A percentile compares a stretch with the other conserved stretches of the same genome.
phyloP scores from a whole-genome alignment of 2,888 invertebrate species.

The Himalopsyche anomala region DNA sequence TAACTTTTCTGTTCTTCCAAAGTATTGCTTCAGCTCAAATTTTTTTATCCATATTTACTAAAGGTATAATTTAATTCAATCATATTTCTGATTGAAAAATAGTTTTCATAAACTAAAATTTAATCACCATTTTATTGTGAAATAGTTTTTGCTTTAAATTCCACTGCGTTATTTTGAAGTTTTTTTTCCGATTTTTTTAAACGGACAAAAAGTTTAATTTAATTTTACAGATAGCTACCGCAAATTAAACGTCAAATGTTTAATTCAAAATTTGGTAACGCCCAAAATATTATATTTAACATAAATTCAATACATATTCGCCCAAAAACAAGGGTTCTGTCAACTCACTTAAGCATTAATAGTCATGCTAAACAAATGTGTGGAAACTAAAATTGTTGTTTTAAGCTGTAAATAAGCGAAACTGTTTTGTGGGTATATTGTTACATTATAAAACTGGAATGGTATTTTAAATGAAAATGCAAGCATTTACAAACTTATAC shows the following conservation, averaged over 20 bases:
- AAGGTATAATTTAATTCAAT: background rate
- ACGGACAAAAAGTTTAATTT: background rate
- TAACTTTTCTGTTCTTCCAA: too few relatives aligned
- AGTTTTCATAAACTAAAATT: background rate
- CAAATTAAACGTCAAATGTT: background rate
- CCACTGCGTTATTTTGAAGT: too few relatives aligned
- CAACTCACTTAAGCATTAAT: background rate
- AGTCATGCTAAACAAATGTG: background rate
- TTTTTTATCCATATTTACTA: background rate
- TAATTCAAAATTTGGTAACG: background rate
- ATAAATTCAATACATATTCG: background rate
- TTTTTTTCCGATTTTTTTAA: background rate
- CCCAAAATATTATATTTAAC: background rate
- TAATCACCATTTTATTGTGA: background rate
- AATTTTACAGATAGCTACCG: background rate
- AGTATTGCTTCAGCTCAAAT: too few relatives aligned
- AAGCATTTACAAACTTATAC: too few relatives aligned
- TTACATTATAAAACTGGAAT: too few relatives aligned
- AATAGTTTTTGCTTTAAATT: background rate
- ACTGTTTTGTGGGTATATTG: too few relatives aligned
- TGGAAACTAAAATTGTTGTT: background rate
- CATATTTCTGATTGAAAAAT: background rate
- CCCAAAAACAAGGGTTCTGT: constrained; percentile 1
- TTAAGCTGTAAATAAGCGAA: too few relatives aligned
- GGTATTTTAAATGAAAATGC: too few relatives aligned